Percentiles rank a stretch among this genome's conserved stretches.
Evolutionary conservation across 2,888 invertebrate genomes (phyloP).

Genomic region (Nebria salina): DNA sequence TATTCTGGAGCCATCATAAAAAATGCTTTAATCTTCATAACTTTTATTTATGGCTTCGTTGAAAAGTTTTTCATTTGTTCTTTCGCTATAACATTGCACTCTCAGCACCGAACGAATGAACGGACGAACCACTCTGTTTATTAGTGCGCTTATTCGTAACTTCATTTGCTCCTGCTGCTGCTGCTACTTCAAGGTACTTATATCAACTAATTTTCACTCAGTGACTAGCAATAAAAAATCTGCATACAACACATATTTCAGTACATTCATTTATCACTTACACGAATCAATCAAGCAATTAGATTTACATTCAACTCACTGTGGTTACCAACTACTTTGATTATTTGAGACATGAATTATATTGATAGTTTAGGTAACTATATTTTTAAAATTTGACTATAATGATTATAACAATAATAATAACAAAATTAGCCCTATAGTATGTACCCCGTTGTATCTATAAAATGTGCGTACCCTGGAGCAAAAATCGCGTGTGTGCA

Average conservation of each 20-base stretch:
- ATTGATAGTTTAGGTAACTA: no score
- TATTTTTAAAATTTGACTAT: no score
- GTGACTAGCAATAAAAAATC: no score
- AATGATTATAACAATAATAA: no score
- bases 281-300: no score
- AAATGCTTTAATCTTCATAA: conserved; percentile 44
- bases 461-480: neutral
- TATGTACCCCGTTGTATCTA: neutral
- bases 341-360: no score
- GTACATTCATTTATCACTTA: no score
- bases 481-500: neutral
- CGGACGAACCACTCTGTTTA: neutral
- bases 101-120: neutral
- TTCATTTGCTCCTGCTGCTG: neutral
- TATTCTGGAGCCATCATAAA: conserved; percentile 25
- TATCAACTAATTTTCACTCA: no score
- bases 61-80: conserved; percentile 27
- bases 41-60: conserved; percentile 40
- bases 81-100: conserved; percentile 8
- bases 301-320: no score
- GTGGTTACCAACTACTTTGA: no score
- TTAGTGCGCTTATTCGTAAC: neutral
- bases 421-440: no score
- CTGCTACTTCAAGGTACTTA: neutral
- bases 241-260: no score